Evolutionary conservation across 1,140 invertebrate species (phyloP), one percentile per base, ranked within the genome.

Genomic region (Samia ricini): DNA sequence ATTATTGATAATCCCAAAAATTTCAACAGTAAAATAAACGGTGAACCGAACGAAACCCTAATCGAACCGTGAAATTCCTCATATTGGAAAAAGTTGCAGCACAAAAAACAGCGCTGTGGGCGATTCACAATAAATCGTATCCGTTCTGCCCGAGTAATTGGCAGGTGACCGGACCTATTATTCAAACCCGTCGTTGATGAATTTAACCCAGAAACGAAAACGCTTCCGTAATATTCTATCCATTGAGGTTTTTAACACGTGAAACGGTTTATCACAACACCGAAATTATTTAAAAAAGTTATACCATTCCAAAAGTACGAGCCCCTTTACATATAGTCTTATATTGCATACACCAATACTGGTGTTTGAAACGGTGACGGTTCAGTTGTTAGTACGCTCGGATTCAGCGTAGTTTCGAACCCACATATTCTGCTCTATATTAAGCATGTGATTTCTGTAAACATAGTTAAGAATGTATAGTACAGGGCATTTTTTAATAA

Each of bases 111-210:
- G 62, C 60, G 63, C 61, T 56, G 61, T 57, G 63, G 68, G 66
- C 63, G 57, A 64, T 72, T 64, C 58, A 73, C 71, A 72, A 76
- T 76, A 76, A 76, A 76, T 76, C 69, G 68, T 62, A 66, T 56
- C 68, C 70, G 63, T 55, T 63, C 66, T 56, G 63, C 50, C 56
- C 21, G 51, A 42, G 33, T 42, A 42, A 42, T 42, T 42, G 33
- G 71, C 74, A 76, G 74, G 69, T 71, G 68, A 71, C 68, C 71
- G 68, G 71, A 57, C 33, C 68, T 68, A 76, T 73, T 76, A 76
- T 76, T 76, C 74, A 76, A 73, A 68, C 68, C 48, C 51, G 66
- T 64, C 74, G 72, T 69, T 76, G 74, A 76, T 76, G 71, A 71
- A 73, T 76, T 73, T 69, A 73, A 69, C 23, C 62, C 26, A 58